Evolutionary conservation across 2,888 invertebrate species (phyloP).

Genomic region (Odontocolon sp.): DNA sequence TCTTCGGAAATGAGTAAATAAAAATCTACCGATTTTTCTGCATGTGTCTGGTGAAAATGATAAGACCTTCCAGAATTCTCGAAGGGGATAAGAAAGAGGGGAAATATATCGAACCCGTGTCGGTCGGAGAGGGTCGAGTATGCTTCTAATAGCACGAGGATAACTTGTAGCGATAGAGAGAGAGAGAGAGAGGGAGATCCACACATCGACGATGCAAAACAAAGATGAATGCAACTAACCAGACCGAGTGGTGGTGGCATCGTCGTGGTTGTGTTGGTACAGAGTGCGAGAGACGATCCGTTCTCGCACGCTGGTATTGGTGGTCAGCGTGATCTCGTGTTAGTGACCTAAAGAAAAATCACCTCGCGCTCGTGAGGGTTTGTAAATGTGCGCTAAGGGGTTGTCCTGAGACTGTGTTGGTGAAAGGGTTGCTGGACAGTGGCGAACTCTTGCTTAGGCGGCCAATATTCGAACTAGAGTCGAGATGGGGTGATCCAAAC

Average conservation of each 20-base stretch:
- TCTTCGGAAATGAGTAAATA: no score
- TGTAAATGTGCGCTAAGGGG: conserved; percentile 76
- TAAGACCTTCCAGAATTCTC: not conserved
- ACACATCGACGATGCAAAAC: conserved; percentile 56
- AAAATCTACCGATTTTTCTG: not conserved
- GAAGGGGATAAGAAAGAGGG: not conserved
- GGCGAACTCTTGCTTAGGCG: conserved; percentile 80
- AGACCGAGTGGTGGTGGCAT: conserved; percentile 55
- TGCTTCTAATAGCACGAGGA: conserved; percentile 39
- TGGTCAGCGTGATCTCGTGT: conserved; percentile 71
- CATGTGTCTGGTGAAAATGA: no score
- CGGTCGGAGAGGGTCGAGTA: conserved; percentile 25
- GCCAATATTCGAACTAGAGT: conserved; percentile 75
- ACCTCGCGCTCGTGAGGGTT: conserved; percentile 64
- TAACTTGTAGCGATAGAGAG: conserved; percentile 44
- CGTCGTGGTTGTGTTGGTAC: conserved; percentile 65
- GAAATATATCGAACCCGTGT: conserved; percentile 23
- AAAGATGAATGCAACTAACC: conserved; percentile 56
- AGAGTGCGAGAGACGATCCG: conserved; percentile 67
- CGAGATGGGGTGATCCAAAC: conserved; percentile 64
- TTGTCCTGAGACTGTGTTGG: conserved; percentile 68
- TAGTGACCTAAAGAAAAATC: conserved; percentile 78
- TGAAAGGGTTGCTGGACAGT: conserved; percentile 80
- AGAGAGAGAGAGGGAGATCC: conserved; percentile 59
- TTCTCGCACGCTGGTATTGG: conserved; percentile 63